Evolutionary conservation across 2,888 invertebrate species (phyloP).

Genomic region (Cheiracanthium punctorium): DNA sequence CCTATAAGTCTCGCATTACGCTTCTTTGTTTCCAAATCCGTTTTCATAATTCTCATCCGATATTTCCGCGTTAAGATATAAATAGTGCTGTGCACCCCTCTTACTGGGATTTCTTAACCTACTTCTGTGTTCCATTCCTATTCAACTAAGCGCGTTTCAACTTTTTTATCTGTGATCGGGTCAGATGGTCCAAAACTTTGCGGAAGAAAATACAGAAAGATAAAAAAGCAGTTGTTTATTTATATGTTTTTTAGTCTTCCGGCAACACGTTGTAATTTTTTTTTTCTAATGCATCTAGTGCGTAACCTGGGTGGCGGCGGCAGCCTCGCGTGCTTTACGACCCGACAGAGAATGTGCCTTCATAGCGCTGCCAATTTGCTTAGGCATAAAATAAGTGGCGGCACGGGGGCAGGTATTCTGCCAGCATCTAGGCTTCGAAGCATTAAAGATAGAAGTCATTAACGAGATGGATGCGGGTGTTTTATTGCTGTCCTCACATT

Average conservation of each 20-base stretch:
- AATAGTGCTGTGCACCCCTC: background rate
- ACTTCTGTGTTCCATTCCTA: constrained; percentile 2
- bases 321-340: background rate
- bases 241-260: constrained; percentile 1
- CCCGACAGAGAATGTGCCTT: background rate
- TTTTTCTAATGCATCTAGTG: background rate
- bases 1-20: background rate
- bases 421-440: too few relatives aligned
- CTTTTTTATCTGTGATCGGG: background rate
- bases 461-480: too few relatives aligned
- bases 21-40: constrained; percentile 21
- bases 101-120: constrained; percentile 16
- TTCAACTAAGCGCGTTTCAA: background rate
- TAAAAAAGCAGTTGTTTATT: background rate
- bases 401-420: too few relatives aligned
- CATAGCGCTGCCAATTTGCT: background rate
- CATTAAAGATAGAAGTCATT: too few relatives aligned
- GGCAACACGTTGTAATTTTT: background rate
- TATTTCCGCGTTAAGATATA: constrained; percentile 18
- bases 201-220: background rate
- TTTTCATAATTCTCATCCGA: constrained; percentile 18
- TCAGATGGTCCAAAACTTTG: constrained; percentile 1
- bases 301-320: background rate
- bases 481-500: too few relatives aligned
- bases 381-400: background rate